Conservation (phyloP, 2,888 invertebrate genomes). For the Heteromyza rotundicornis region DNA sequence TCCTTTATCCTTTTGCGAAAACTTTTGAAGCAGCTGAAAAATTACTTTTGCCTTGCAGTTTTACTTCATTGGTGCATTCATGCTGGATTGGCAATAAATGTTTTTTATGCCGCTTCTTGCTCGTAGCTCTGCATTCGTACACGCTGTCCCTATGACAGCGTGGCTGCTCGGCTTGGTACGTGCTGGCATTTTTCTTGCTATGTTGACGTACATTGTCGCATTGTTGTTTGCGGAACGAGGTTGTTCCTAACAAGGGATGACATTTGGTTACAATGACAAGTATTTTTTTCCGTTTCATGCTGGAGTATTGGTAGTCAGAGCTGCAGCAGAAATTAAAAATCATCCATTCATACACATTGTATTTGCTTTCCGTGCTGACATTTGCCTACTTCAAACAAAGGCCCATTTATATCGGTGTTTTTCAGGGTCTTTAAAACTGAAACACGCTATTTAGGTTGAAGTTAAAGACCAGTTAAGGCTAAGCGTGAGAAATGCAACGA, state of each 20-base stretch:
- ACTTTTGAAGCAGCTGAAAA: constrained; percentile 21
- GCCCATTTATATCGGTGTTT: too few species aligned
- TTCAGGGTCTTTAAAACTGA: too few species aligned
- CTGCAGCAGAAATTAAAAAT: constrained; percentile 3
- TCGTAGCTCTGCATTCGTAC: constrained; percentile 2
- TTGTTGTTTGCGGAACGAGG: constrained; percentile 16
- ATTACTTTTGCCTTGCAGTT: constrained; percentile 15
- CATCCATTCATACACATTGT: neutral
- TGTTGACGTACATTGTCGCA: constrained; percentile 5
- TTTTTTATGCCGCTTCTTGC: neutral
- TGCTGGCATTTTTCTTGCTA: constrained; percentile 10
- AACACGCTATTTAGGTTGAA: too few species aligned
- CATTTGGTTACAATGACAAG: constrained; percentile 6
- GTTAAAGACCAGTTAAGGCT: too few species aligned
- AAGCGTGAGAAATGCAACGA: too few species aligned
- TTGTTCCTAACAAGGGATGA: constrained; percentile 16
- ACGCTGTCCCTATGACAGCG: neutral
- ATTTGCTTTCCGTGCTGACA: neutral
- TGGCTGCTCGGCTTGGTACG: neutral
- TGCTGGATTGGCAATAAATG: constrained; percentile 24
- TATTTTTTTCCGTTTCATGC: neutral
- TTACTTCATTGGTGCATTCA: constrained; percentile 12
- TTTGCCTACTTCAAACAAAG: constrained; percentile 1
- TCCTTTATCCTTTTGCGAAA: neutral
- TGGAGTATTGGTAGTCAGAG: neutral